These are phyloP conservation scores for Vidua macroura DNA, from an alignment of 2,113 vertebrate species.

Conservation along the genomic window DNA sequence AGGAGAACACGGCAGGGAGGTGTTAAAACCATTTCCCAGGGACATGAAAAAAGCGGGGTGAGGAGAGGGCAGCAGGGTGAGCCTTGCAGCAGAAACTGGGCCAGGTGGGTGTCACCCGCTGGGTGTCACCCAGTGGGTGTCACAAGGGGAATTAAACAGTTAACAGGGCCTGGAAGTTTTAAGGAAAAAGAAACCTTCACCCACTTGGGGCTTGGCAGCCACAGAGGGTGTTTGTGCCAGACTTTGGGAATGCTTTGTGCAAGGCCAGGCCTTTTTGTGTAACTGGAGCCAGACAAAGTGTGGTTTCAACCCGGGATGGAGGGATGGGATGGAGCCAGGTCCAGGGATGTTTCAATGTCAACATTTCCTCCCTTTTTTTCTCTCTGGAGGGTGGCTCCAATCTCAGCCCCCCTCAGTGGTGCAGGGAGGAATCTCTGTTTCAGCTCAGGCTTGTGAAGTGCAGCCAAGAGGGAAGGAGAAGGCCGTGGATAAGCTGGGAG, in stretches of 20 bases:
- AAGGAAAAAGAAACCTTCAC: constrained; percentile 6
- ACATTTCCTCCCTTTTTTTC: background rate
- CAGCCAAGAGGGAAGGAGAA: background rate
- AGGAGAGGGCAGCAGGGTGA: background rate
- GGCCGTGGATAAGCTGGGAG: background rate
- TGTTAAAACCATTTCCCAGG: background rate
- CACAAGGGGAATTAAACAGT: background rate
- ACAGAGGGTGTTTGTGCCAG: background rate
- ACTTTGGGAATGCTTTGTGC: background rate
- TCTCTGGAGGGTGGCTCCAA: background rate
- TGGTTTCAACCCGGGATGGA: background rate
- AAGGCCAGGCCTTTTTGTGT: background rate
- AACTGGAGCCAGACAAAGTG: background rate
- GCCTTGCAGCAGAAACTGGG: background rate
- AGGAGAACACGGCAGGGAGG: background rate
- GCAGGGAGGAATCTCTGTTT: background rate
- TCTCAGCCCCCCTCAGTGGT: background rate
- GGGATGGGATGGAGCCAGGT: background rate
- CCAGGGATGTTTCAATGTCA: background rate
- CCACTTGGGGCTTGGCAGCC: constrained; percentile 19
- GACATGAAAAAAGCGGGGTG: background rate
- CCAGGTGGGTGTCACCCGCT: background rate
- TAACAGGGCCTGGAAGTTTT: background rate
- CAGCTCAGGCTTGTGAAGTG: background rate
- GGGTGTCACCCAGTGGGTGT: background rate